Conservation (phyloP, 2,888 invertebrate species). For the Ormyrus pomaceus region DNA sequence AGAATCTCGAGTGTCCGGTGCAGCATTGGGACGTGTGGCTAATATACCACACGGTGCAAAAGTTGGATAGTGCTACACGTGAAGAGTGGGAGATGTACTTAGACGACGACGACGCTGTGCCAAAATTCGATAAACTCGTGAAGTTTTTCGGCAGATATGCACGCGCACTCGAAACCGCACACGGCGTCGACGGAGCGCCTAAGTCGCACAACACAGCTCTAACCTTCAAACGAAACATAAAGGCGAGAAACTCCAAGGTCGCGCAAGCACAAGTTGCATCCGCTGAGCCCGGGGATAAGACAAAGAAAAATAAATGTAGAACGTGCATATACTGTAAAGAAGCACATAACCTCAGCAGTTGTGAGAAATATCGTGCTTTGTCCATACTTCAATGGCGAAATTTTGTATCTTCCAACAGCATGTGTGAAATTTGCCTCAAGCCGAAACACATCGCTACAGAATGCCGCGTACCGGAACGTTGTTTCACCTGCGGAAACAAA, state of each 20-base stretch:
- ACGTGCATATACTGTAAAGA: not conserved
- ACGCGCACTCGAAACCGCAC: not conserved
- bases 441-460: no score
- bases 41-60: constrained; percentile 1
- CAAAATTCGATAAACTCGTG: not conserved
- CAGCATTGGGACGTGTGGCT: not conserved
- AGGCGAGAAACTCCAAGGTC: not conserved
- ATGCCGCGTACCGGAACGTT: no score
- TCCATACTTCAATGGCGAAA: not conserved
- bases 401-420: not conserved
- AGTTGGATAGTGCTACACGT: not conserved
- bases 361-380: not conserved
- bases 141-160: not conserved
- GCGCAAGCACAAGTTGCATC: not conserved
- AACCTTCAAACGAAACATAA: not conserved
- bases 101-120: not conserved
- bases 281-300: not conserved
- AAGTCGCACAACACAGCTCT: not conserved
- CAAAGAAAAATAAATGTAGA: not conserved
- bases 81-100: not conserved
- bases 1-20: not conserved
- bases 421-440: not conserved
- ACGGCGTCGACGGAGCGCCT: not conserved
- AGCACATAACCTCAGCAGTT: not conserved
- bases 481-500: no score